Percentiles rank a stretch among this genome's conserved stretches.
phyloP scores from a whole-genome alignment of 2,888 invertebrate genomes.

The Cylloceria caligata region DNA sequence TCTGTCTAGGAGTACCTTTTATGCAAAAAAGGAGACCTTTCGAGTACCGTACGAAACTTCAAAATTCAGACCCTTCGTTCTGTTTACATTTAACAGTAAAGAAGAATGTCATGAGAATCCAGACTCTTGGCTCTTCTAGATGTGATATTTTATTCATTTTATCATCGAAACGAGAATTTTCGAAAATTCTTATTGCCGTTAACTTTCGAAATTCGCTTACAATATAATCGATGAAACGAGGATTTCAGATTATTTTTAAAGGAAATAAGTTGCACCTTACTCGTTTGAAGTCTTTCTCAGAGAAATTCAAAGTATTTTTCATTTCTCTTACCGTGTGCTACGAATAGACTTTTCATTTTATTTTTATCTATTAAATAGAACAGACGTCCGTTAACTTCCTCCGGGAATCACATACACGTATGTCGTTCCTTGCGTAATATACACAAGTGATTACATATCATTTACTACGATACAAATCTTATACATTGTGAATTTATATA shows the following conservation, averaged over 20 bases:
- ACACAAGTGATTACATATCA: no score
- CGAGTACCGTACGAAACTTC: background rate
- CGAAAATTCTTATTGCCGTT: no score
- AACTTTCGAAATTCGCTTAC: no score
- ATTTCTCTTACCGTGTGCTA: background rate
- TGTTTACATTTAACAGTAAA: background rate
- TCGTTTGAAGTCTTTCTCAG: background rate
- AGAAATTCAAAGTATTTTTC: background rate
- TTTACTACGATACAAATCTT: slow-evolving; percentile 24
- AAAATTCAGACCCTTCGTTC: background rate
- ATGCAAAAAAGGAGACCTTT: background rate
- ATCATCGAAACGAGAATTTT: no score
- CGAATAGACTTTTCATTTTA: no score
- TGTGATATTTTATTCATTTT: no score
- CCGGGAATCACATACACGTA: background rate
- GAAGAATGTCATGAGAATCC: background rate
- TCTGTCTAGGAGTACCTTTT: background rate
- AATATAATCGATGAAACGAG: no score
- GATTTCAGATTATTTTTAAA: no score
- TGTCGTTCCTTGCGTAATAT: no score
- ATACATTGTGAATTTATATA: slow-evolving; percentile 27
- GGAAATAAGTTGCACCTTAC: background rate
- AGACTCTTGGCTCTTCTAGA: background rate
- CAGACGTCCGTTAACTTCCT: slow-evolving; percentile 13
- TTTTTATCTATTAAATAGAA: slow-evolving; percentile 26